Evolutionary conservation across 2,888 invertebrate genomes (phyloP).

Genomic region (Pristionchus maxplancki): DNA sequence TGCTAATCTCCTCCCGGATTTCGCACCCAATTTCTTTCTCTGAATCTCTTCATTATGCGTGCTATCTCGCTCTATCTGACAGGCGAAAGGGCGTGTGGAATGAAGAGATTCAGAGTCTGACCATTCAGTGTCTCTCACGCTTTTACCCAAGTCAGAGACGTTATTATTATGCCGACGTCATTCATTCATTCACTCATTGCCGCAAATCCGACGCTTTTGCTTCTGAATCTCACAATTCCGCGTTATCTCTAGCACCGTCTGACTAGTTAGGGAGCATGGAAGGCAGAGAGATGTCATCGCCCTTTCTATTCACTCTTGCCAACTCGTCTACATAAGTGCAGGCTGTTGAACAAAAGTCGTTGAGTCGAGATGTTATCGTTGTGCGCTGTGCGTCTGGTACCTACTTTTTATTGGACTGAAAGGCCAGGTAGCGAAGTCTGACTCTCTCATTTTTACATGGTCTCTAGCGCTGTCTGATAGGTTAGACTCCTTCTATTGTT

Average conservation of each 20-base stretch:
- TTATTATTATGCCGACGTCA: slow-evolving; percentile 3
- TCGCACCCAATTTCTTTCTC: background rate
- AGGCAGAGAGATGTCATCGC: background rate
- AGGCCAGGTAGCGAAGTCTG: background rate
- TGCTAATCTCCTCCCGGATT: background rate
- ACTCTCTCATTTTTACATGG: background rate
- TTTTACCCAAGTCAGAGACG: background rate
- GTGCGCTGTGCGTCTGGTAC: background rate
- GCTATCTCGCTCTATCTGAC: background rate
- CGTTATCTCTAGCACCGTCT: background rate
- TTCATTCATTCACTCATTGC: background rate
- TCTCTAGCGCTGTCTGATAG: background rate
- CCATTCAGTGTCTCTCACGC: background rate
- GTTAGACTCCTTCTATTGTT: background rate
- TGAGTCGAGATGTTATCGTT: background rate
- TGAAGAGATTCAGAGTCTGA: too few relatives aligned
- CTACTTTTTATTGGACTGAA: background rate
- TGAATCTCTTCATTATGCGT: background rate
- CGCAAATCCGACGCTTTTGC: background rate
- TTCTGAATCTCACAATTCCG: background rate
- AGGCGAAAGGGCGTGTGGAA: too few relatives aligned
- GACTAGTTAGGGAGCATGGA: background rate
- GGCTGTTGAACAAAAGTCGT: slow-evolving; percentile 23
- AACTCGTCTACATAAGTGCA: background rate
- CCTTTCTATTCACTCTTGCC: background rate